A percentile compares a stretch with the other conserved stretches of the same genome.
Evolutionary conservation across 1,140 invertebrate genomes (phyloP).

Genomic region (Procambarus virginalis): DNA sequence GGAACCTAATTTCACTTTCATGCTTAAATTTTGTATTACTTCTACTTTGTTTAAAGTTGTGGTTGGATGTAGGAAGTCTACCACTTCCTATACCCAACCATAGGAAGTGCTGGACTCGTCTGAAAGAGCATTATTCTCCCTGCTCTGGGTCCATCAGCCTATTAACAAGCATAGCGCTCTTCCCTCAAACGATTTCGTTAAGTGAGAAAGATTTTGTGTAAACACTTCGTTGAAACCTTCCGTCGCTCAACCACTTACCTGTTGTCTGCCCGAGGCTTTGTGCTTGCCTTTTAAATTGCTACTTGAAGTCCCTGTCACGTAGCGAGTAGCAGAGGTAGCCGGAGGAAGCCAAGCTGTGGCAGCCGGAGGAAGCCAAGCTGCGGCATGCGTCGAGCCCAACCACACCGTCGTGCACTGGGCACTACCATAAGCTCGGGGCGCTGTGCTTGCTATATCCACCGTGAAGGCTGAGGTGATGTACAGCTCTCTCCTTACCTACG

Average conservation of each 20-base stretch:
- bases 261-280: neutral
- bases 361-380: neutral
- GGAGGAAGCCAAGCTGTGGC: neutral
- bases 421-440: neutral
- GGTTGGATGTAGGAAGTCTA: too few species aligned
- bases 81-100: too few species aligned
- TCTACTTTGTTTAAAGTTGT: too few species aligned
- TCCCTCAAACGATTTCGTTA: too few species aligned
- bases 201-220: too few species aligned
- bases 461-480: neutral
- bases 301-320: neutral
- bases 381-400: neutral
- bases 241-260: neutral
- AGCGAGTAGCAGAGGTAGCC: neutral
- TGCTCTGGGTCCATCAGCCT: too few species aligned
- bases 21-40: too few species aligned
- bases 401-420: neutral
- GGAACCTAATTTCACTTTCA: too few species aligned
- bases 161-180: too few species aligned
- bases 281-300: neutral
- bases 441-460: neutral
- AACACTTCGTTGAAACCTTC: neutral
- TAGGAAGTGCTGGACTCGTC: too few species aligned
- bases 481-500: slow-evolving; percentile 10
- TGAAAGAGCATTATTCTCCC: too few species aligned